Conservation (phyloP, 2,888 invertebrate genomes). For the Drosophila acutilabella region DNA sequence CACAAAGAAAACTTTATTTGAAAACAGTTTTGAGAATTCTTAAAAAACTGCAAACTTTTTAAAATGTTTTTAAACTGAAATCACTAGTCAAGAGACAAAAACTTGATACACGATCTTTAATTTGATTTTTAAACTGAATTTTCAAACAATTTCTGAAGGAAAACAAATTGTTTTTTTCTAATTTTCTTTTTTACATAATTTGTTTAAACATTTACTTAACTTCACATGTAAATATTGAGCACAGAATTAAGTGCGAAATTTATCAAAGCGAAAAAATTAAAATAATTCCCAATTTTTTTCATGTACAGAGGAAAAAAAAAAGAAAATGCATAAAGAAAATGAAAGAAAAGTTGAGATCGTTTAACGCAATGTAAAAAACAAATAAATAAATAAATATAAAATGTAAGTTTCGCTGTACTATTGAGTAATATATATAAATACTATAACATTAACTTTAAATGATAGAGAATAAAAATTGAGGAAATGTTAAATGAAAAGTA, state of each 20-base stretch:
- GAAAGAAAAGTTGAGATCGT: constrained; percentile 26
- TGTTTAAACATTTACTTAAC: constrained; percentile 9
- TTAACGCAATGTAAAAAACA: constrained; percentile 39
- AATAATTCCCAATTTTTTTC: constrained; percentile 20
- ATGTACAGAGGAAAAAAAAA: constrained; percentile 33
- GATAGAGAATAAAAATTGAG: constrained; percentile 67
- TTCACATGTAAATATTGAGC: constrained; percentile 35
- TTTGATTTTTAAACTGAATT: neutral
- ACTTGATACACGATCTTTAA: constrained; percentile 6
- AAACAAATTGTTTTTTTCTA: neutral
- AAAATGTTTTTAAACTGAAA: neutral
- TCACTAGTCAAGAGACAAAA: constrained; percentile 12
- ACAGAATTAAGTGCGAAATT: constrained; percentile 25
- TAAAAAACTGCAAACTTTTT: neutral
- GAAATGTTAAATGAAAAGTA: constrained; percentile 59
- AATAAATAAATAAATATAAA: constrained; percentile 12
- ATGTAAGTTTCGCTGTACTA: constrained; percentile 62
- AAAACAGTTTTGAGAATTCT: neutral
- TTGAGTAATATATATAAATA: constrained; percentile 56
- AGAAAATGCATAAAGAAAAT: constrained; percentile 1
- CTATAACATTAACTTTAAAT: constrained; percentile 46
- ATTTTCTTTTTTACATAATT: neutral
- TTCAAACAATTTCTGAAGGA: neutral
- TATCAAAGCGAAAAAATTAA: constrained; percentile 8
- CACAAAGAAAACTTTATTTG: too few species aligned